Evolutionary conservation across 2,888 invertebrate species (phyloP).

Genomic region (Capitulum mitella): DNA sequence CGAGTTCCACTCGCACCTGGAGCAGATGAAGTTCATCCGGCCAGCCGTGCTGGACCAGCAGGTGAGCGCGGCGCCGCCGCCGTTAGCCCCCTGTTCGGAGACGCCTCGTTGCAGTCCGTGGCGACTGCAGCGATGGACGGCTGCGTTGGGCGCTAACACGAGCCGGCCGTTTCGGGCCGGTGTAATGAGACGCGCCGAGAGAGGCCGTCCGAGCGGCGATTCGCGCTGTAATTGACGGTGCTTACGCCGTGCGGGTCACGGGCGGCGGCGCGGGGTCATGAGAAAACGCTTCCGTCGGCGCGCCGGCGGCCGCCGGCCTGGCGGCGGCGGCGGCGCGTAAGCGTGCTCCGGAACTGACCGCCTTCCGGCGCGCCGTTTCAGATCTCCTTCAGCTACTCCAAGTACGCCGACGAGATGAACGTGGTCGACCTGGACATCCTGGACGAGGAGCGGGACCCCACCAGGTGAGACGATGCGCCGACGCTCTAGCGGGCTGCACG

Average conservation of each 20-base stretch:
- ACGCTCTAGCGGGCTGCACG: too few relatives aligned
- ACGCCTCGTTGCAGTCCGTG: not conserved
- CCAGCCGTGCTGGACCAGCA: slow-evolving; percentile 72
- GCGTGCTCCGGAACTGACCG: not conserved
- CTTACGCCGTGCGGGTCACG: not conserved
- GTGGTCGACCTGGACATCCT: slow-evolving; percentile 78
- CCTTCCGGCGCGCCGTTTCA: slow-evolving; percentile 46
- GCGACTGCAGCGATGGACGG: not conserved
- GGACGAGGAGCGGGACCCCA: slow-evolving; percentile 68
- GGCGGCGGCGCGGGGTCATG: not conserved
- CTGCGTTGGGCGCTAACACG: not conserved
- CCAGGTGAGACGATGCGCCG: slow-evolving; percentile 55
- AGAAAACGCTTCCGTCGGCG: not conserved
- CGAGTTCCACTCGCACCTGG: slow-evolving; percentile 90
- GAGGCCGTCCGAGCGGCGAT: not conserved
- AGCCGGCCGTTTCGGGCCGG: not conserved
- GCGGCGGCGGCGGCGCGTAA: not conserved
- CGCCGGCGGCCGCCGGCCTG: not conserved
- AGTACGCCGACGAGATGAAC: slow-evolving; percentile 68
- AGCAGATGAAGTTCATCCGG: slow-evolving; percentile 79
- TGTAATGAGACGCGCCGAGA: not conserved
- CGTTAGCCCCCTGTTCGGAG: not conserved
- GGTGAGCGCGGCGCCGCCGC: slow-evolving; percentile 51
- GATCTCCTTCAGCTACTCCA: slow-evolving; percentile 79
- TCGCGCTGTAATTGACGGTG: not conserved